Percentiles rank a stretch among this genome's conserved stretches.
Evolutionary conservation across 1,140 invertebrate species (phyloP).

Genomic region (Macrotrachela quadricornifera): DNA sequence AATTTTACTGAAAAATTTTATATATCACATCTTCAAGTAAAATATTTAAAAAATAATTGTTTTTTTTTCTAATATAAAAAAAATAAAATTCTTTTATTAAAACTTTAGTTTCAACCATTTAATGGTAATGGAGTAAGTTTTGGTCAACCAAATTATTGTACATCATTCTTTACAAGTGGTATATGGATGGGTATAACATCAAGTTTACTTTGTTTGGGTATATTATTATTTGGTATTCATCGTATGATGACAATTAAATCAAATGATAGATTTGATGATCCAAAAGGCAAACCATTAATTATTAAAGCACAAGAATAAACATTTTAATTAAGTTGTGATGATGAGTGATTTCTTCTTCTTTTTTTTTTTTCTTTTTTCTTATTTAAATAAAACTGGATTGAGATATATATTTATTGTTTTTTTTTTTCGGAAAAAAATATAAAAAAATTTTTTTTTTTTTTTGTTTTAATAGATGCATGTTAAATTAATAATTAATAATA

Average conservation of each 20-base stretch:
- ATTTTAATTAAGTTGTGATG: too few relatives aligned
- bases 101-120: not conserved
- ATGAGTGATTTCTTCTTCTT: not conserved
- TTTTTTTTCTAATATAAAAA: not conserved
- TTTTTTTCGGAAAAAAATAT: too few relatives aligned
- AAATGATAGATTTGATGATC: constrained; percentile 94
- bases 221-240: constrained; percentile 58
- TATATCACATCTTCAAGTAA: constrained; percentile 2
- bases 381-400: too few relatives aligned
- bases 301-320: constrained; percentile 1
- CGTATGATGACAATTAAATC: constrained; percentile 85
- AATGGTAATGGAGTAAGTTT: constrained; percentile 1
- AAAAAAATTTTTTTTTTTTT: too few relatives aligned
- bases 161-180: constrained; percentile 63
- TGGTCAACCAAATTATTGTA: constrained; percentile 54
- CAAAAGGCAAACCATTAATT: constrained; percentile 56
- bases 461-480: too few relatives aligned
- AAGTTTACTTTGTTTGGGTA: constrained; percentile 48
- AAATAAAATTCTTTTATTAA: not conserved
- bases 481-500: too few relatives aligned
- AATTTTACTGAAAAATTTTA: not conserved
- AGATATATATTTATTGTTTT: too few relatives aligned
- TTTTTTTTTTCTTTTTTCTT: too few relatives aligned
- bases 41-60: too few relatives aligned
- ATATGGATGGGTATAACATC: constrained; percentile 75